Conservation (phyloP, 2,113 vertebrate genomes). For the Trichomycterus rosablanca region DNA sequence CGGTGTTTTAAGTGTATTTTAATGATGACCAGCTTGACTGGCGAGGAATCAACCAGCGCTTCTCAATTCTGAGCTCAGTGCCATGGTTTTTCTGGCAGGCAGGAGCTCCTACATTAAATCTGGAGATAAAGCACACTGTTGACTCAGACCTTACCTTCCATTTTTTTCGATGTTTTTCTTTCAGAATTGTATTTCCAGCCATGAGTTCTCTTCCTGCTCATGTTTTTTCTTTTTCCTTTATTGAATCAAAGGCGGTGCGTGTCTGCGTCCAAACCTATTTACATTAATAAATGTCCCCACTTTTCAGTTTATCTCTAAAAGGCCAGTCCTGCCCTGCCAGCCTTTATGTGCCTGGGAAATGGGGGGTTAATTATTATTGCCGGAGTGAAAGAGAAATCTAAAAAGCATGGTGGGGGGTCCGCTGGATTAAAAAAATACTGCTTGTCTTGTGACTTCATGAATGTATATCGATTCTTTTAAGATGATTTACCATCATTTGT, state of each 20-base stretch:
- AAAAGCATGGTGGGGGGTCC: conserved; percentile 40
- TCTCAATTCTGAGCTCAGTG: background rate
- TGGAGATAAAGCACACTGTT: conserved; percentile 3
- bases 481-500: background rate
- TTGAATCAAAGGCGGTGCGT: conserved; percentile 41
- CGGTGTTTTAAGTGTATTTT: conserved; percentile 32
- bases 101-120: background rate
- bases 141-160: conserved; percentile 6
- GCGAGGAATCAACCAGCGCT: conserved; percentile 1
- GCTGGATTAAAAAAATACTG: too few relatives aligned
- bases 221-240: conserved; percentile 36
- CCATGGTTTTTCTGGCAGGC: background rate
- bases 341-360: conserved; percentile 45
- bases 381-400: conserved; percentile 31
- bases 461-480: background rate
- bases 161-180: conserved; percentile 27
- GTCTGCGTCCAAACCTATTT: conserved; percentile 45
- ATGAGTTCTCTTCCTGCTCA: background rate
- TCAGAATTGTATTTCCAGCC: conserved; percentile 16
- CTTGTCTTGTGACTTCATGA: conserved; percentile 19
- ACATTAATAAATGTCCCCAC: conserved; percentile 49
- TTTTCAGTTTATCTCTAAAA: conserved; percentile 45
- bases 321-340: conserved; percentile 30
- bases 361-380: conserved; percentile 53
- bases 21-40: conserved; percentile 9